Evolutionary conservation across 2,797 vertebrate species (phyloP).

Genomic region (Eospalax fontanierii): DNA sequence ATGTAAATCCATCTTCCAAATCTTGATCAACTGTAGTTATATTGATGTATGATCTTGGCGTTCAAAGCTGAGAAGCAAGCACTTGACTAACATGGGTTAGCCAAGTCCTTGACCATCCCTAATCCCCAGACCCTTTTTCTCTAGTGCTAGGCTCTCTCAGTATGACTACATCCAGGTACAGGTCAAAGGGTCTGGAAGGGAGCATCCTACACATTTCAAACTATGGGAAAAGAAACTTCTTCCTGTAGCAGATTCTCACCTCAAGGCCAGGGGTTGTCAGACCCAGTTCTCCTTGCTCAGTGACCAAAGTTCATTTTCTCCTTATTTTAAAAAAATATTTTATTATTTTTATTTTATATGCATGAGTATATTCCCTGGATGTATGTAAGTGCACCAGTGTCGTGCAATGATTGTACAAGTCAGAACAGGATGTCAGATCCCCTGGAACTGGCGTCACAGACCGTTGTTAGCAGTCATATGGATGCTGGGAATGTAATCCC

Average conservation of each 20-base stretch:
- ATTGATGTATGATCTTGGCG: background rate
- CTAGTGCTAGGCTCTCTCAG: background rate
- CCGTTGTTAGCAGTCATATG: no score
- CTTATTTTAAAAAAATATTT: background rate
- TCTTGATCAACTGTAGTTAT: background rate
- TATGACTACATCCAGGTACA: background rate
- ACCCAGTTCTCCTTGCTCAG: background rate
- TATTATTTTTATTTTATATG: no score
- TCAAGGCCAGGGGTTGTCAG: background rate
- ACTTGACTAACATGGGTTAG: background rate
- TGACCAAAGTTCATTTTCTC: background rate
- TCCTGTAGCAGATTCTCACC: background rate
- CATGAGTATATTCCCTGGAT: no score
- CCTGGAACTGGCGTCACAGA: no score
- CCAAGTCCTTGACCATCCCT: background rate
- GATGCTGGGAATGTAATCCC: no score
- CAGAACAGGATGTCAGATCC: no score
- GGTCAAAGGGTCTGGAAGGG: background rate
- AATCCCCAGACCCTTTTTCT: no score
- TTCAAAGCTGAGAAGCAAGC: background rate
- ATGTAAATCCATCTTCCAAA: background rate
- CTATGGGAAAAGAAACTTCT: background rate
- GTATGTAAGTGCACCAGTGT: no score
- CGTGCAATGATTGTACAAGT: no score
- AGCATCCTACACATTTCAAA: background rate